These are phyloP conservation scores for Crenuchus spilurus DNA, from an alignment of 2,797 vertebrate species.

Conservation along the genomic window DNA sequence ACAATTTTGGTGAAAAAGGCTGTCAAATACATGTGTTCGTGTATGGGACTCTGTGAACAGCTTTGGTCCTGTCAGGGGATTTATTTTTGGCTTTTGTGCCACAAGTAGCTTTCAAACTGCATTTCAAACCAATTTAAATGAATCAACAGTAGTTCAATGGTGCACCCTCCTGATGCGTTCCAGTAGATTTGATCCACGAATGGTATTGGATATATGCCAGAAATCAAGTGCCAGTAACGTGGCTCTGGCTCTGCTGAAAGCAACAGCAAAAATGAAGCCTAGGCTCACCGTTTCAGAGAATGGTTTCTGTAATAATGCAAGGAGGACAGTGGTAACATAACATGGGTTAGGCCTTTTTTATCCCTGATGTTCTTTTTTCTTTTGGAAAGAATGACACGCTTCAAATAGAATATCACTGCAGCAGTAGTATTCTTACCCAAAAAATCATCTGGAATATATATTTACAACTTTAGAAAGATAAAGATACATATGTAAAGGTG, in stretches of 20 bases:
- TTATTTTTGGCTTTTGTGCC: conserved; percentile 21
- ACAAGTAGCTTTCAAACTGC: conserved; percentile 51
- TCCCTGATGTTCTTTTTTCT: neutral
- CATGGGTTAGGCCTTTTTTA: neutral
- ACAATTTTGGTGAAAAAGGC: conserved; percentile 22
- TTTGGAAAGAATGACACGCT: conserved; percentile 13
- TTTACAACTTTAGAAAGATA: no score
- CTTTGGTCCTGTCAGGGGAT: conserved; percentile 29
- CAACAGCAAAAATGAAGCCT: conserved; percentile 13
- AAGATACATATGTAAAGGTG: no score
- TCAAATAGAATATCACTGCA: neutral
- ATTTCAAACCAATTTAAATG: conserved; percentile 58
- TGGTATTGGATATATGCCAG: conserved; percentile 49
- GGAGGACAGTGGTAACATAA: conserved; percentile 23
- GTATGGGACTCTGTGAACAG: neutral
- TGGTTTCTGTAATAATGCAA: conserved; percentile 38
- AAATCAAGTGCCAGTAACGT: conserved; percentile 45
- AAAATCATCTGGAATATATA: neutral
- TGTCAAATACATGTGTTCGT: neutral
- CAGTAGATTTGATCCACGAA: conserved; percentile 53
- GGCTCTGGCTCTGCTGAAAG: conserved; percentile 32
- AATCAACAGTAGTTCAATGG: conserved; percentile 46
- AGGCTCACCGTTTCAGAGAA: conserved; percentile 33
- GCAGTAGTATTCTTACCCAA: neutral
- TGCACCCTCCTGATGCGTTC: conserved; percentile 46